Percentiles rank a stretch among this genome's conserved stretches.
phyloP scores from a whole-genome alignment of 2,888 invertebrate species.

The Listrodromus nycthemerus region DNA sequence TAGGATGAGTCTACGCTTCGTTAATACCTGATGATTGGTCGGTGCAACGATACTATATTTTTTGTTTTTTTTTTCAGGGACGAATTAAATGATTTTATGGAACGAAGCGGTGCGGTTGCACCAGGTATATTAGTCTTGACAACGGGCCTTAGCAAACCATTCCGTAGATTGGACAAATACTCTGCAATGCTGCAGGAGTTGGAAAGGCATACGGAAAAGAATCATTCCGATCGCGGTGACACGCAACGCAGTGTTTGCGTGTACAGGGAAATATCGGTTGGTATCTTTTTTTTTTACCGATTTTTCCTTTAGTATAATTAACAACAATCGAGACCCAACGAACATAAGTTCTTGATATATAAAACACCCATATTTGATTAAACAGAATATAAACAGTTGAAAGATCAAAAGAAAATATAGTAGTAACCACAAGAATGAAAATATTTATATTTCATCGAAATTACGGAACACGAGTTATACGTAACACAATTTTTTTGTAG shows the following conservation, averaged over 20 bases:
- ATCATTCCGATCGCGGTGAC: conserved; percentile 97
- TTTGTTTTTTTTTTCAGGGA: conserved; percentile 86
- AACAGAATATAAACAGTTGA: no score
- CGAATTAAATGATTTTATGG: conserved; percentile 94
- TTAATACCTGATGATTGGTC: no score
- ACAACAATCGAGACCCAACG: not conserved
- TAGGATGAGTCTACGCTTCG: no score
- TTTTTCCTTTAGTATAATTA: not conserved
- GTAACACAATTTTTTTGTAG: no score
- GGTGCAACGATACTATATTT: not conserved
- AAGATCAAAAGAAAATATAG: no score
- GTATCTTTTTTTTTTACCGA: conserved; percentile 75
- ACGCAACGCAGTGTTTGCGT: conserved; percentile 97
- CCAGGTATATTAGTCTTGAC: conserved; percentile 96
- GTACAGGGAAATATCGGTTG: conserved; percentile 97
- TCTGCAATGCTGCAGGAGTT: conserved; percentile 97
- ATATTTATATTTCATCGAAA: no score
- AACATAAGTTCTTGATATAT: no score
- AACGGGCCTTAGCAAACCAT: conserved; percentile 97
- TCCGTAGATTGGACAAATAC: conserved; percentile 97
- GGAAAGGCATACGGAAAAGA: conserved; percentile 97
- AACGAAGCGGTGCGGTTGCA: conserved; percentile 92
- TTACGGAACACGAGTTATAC: no score
- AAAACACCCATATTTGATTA: no score
- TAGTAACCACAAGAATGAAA: no score